Evolutionary conservation across 2,888 invertebrate genomes (phyloP), one percentile per base, ranked within the genome.

Genomic region (Chironomus tentans): DNA sequence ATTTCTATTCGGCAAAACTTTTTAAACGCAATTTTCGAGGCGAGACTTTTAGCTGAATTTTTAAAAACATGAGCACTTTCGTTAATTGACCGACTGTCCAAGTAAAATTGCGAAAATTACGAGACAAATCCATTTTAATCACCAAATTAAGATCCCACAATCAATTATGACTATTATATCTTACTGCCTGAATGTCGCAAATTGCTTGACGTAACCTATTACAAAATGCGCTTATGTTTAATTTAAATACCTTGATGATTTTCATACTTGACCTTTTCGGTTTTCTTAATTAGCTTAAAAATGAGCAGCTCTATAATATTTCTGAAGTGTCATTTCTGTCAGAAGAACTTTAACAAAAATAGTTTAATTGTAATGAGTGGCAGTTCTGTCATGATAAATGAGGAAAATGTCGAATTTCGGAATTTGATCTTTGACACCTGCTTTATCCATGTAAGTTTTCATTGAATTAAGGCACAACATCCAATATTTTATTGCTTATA

Each of bases 381-480:
- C 22, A 71, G 24, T 15, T 46, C 22, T 4, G 56, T 56, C 0
- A 10, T 24, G 4, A 56, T 71, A 12, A 56, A 56, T 22, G 71
- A 71, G 4, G 71, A 71, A 22, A 18, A 56, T 12, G 18, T 71
- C 0, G 15, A 15, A 22, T 24, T 56, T 24, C 13, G 12, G 13
- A 24, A 56, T 24, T 56, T 71, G n/a, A 18, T 71, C 61, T 28
- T 71, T 6, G 71, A 71, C 18, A n/a, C n/a, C 15, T 71, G 71
- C 13, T n/a, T 21, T 7, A 1, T 71, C 1, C 15, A 28, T 13
- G 70, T 70, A 13, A 18, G 71, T 56, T 46, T n/a, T 18, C 1
- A 50, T 56, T 22, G 10, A n/a, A 18, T 12, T 24, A 24, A 4
- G n/a, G 21, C 15, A 21, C 46, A 50, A 15, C 0, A 65, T 46